A percentile compares a stretch with the other conserved stretches of the same genome.
These are phyloP conservation scores for Gastracanthus pulcherrimus DNA, from an alignment of 2,888 invertebrate species.

Conservation along the genomic window DNA sequence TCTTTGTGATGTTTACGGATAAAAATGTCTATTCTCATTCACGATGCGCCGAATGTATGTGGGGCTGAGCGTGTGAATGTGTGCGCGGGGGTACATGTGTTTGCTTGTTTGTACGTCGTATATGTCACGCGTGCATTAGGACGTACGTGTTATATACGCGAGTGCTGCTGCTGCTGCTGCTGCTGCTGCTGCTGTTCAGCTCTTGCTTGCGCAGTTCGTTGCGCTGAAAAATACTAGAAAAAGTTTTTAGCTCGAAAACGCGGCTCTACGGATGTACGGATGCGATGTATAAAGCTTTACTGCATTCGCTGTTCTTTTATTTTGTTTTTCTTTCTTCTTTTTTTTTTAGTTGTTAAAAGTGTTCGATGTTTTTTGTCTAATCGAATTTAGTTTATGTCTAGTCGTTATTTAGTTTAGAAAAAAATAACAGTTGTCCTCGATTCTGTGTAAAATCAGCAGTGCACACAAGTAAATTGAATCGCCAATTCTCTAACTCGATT, in stretches of 20 bases:
- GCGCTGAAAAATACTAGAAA: conserved; percentile 12
- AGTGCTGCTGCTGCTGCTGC: neutral
- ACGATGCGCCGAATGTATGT: neutral
- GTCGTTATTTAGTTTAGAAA: too few species aligned
- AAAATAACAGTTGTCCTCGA: too few species aligned
- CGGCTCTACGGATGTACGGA: neutral
- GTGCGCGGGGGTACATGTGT: neutral
- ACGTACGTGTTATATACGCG: too few species aligned
- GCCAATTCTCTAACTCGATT: too few species aligned
- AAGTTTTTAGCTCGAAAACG: conserved; percentile 10
- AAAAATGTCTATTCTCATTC: conserved; percentile 24
- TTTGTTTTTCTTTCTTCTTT: neutral
- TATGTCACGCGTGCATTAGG: neutral
- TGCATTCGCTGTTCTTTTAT: neutral
- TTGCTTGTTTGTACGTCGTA: neutral
- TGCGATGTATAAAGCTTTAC: neutral
- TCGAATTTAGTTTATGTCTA: too few species aligned
- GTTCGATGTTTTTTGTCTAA: too few species aligned
- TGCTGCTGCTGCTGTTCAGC: too few species aligned
- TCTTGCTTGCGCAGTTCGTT: too few species aligned
- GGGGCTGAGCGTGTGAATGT: neutral
- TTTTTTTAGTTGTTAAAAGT: too few species aligned
- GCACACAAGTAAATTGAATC: too few species aligned
- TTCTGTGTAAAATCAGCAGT: too few species aligned
- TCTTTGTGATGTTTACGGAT: conserved; percentile 3